Evolutionary conservation across 2,113 vertebrate species (phyloP).

Genomic region (Empidonax traillii): DNA sequence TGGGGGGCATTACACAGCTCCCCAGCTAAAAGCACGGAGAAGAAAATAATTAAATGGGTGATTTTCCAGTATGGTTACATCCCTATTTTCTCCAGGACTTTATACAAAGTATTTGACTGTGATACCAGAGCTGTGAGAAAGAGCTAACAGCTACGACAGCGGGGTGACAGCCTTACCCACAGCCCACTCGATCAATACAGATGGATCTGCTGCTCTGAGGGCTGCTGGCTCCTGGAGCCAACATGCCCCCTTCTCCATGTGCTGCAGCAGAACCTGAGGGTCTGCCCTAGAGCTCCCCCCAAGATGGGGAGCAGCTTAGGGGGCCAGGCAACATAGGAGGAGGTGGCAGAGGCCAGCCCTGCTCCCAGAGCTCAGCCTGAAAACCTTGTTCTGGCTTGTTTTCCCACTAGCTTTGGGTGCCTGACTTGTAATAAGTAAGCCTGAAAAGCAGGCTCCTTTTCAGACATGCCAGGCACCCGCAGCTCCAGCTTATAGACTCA

Average conservation of each 20-base stretch:
- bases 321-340: neutral
- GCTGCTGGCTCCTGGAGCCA: rapidly evolving
- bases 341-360: neutral
- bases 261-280: neutral
- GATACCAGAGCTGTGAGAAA: neutral
- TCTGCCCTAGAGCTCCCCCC: neutral
- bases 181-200: rapidly evolving
- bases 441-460: conserved; percentile 67
- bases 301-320: neutral
- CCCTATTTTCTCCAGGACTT: neutral
- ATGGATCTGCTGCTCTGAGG: rapidly evolving
- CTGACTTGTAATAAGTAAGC: conserved; percentile 42
- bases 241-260: rapidly evolving
- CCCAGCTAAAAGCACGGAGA: neutral
- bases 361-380: neutral
- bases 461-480: conserved; percentile 52
- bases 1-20: neutral
- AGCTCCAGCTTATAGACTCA: neutral
- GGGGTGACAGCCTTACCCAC: neutral
- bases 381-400: conserved; percentile 67
- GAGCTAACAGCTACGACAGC: neutral
- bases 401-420: conserved; percentile 30
- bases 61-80: neutral
- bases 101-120: neutral
- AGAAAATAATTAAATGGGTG: neutral